Conservation (phyloP, 2,797 vertebrate genomes). For the Poecilia velifera region DNA sequence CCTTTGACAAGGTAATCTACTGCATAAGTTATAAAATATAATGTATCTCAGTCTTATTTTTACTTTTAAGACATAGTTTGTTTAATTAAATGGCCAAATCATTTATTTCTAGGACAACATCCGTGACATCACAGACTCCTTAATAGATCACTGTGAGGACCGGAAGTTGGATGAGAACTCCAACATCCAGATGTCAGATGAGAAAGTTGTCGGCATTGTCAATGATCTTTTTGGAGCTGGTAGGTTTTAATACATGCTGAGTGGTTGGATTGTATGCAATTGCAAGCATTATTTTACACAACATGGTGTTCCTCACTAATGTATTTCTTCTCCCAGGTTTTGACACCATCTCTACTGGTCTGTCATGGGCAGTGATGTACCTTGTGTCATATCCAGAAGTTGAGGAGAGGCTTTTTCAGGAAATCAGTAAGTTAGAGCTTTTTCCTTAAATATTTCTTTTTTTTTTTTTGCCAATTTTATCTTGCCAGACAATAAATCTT, state of each 20-base stretch:
- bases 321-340: constrained; percentile 82
- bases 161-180: constrained; percentile 83
- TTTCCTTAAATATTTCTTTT: not conserved
- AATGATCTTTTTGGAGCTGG: constrained; percentile 88
- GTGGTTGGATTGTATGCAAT: not conserved
- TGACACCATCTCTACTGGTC: constrained; percentile 87
- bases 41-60: not conserved
- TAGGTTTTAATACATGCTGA: constrained; percentile 48
- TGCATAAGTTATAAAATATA: not conserved
- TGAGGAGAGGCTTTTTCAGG: constrained; percentile 86
- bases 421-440: constrained; percentile 84
- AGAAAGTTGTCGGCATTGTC: constrained; percentile 86
- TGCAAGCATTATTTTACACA: not conserved
- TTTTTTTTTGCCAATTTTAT: not conserved
- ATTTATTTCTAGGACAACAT: constrained; percentile 83
- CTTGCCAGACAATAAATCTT: not conserved
- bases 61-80: not conserved
- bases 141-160: constrained; percentile 90
- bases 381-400: constrained; percentile 82
- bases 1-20: constrained; percentile 85
- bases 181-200: constrained; percentile 79
- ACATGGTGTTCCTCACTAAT: constrained; percentile 11
- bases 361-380: constrained; percentile 92
- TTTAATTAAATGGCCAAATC: not conserved
- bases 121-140: constrained; percentile 91